phyloP scores from a whole-genome alignment of 2,797 vertebrate genomes.

The Austrolebias charrua region DNA sequence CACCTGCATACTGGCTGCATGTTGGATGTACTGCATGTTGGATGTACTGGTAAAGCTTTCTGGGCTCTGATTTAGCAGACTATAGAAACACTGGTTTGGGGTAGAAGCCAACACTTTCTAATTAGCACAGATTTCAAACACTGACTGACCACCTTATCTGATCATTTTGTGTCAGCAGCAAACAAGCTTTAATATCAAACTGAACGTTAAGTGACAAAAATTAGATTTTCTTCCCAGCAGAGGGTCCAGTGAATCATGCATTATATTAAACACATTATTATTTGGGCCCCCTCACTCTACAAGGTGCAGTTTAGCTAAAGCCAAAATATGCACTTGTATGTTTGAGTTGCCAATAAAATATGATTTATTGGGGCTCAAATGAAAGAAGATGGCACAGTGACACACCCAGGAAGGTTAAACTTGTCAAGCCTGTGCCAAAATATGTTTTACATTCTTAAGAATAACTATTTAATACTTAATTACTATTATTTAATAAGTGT shows the following conservation, averaged over 20 bases:
- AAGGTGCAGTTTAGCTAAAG: slow-evolving; percentile 10
- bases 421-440: neutral
- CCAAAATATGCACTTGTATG: slow-evolving; percentile 15
- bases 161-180: slow-evolving; percentile 46
- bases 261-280: slow-evolving; percentile 48
- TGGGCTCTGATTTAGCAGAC: slow-evolving; percentile 1
- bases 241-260: slow-evolving; percentile 40
- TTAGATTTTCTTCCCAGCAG: slow-evolving; percentile 29
- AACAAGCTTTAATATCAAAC: slow-evolving; percentile 55
- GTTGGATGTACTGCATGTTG: neutral
- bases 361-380: neutral
- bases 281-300: slow-evolving; percentile 27
- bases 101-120: slow-evolving; percentile 43
- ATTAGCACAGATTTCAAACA: slow-evolving; percentile 56
- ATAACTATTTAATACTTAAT: too few relatives aligned
- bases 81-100: slow-evolving; percentile 31
- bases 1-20: neutral
- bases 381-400: too few relatives aligned
- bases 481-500: too few relatives aligned
- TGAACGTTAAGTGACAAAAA: slow-evolving; percentile 52
- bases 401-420: too few relatives aligned
- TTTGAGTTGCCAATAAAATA: neutral
- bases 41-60: slow-evolving; percentile 10
- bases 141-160: slow-evolving; percentile 49
- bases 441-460: neutral